These are phyloP conservation scores for Corella eumyota DNA, from an alignment of 23 tunicate genomes.

Conservation along the genomic window DNA sequence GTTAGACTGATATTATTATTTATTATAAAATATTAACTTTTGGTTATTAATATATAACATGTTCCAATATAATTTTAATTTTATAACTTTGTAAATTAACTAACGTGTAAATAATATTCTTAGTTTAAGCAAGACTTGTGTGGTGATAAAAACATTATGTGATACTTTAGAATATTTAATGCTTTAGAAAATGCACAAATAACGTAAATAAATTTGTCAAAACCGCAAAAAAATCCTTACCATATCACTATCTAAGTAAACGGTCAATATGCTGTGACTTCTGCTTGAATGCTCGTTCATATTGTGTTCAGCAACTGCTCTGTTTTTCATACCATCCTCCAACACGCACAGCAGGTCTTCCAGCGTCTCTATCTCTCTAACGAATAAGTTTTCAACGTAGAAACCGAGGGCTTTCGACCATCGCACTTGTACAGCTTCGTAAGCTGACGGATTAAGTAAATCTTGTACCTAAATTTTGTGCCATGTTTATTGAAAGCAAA, in stretches of 20 bases:
- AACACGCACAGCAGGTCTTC: conserved; percentile 79
- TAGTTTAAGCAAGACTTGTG: too few species aligned
- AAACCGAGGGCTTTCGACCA: conserved; percentile 76
- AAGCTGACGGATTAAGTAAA: conserved; percentile 52
- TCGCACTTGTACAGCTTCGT: conserved; percentile 70
- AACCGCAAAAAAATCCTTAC: conserved; percentile 15
- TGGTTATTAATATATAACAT: too few species aligned
- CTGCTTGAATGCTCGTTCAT: conserved; percentile 92
- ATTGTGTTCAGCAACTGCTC: conserved; percentile 82
- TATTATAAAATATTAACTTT: too few species aligned
- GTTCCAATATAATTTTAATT: too few species aligned
- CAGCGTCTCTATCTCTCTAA: conserved; percentile 64
- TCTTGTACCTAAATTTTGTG: conserved; percentile 74
- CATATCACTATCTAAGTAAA: conserved; percentile 70
- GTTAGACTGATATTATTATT: too few species aligned
- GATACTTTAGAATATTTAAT: too few species aligned
- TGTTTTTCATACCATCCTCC: conserved; percentile 86
- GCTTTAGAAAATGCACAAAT: background rate
- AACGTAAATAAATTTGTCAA: background rate
- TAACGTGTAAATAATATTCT: too few species aligned
- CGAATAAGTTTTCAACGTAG: conserved; percentile 73
- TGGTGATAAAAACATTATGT: too few species aligned
- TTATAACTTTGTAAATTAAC: too few species aligned
- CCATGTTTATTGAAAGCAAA: too few species aligned
- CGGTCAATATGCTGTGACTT: conserved; percentile 86